A percentile compares a stretch with the other conserved stretches of the same genome.
These are phyloP conservation scores for Ennomos quercinarius DNA, from an alignment of 2,888 invertebrate genomes.

Conservation along the genomic window DNA sequence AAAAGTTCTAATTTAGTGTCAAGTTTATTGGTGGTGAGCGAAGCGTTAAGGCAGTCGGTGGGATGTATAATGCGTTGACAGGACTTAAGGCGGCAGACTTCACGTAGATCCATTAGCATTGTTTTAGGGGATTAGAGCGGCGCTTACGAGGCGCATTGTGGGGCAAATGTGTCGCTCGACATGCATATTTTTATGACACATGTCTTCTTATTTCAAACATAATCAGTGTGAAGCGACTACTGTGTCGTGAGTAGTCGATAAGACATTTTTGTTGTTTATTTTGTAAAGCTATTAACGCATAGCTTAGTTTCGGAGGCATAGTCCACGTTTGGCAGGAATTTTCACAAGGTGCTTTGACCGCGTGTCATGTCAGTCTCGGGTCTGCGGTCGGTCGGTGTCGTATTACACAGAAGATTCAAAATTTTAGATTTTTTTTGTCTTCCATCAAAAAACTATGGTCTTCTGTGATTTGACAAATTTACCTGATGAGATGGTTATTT, in stretches of 20 bases:
- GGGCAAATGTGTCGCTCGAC: constrained; percentile 66
- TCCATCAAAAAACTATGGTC: constrained; percentile 76
- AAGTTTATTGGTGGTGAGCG: constrained; percentile 80
- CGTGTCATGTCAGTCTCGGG: constrained; percentile 57
- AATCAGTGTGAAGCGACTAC: constrained; percentile 80
- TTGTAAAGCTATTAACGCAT: constrained; percentile 39
- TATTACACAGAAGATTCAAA: constrained; percentile 77
- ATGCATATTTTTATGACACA: constrained; percentile 82
- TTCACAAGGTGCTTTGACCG: constrained; percentile 59
- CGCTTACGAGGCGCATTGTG: constrained; percentile 68
- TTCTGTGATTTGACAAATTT: constrained; percentile 75
- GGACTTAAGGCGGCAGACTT: constrained; percentile 73
- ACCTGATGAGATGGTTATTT: constrained; percentile 69
- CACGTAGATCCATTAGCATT: constrained; percentile 84
- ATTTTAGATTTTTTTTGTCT: constrained; percentile 71
- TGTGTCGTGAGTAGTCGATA: constrained; percentile 67
- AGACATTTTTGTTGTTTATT: constrained; percentile 47
- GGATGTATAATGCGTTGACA: constrained; percentile 77
- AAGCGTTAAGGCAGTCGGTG: constrained; percentile 78
- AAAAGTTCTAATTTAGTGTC: constrained; percentile 81
- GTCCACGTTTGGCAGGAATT: constrained; percentile 53
- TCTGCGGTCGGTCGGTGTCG: constrained; percentile 69
- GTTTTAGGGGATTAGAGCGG: constrained; percentile 83
- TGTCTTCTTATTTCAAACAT: constrained; percentile 65
- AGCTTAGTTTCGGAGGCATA: constrained; percentile 32